Evolutionary conservation across 1,140 invertebrate genomes (phyloP), one percentile per base, ranked within the genome.

Genomic region (Kradibia gibbosae): DNA sequence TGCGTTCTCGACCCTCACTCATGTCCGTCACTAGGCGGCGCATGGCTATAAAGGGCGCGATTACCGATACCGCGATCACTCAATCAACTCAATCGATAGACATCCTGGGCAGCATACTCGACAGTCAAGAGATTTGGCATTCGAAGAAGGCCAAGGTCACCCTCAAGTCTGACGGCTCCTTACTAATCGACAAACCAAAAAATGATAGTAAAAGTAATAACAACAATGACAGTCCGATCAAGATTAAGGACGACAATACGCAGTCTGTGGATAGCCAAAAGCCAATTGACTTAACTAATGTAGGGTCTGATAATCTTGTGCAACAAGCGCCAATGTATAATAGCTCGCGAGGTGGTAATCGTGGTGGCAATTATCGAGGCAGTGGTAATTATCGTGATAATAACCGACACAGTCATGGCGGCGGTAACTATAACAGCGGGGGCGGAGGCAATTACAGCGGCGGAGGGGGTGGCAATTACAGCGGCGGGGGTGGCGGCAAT

Each of bases 51-150:
- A 94, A 90, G 89, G 91, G 85, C 72, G 92, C 81, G 81, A 87
- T 31, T 72, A 92, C 45, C 87, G 92, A 34, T 11, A 36, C 67
- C 4, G 15, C 55, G 86, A 91, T 73, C 11, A 65, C 77, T 0
- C 79, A 45, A 65, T 31, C 80, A 62, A 48, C 45, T 2, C 71
- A 3, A 50, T 73, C 15, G 34, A 82, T 22, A 48, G 95, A 96
- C 89, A 85, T 98, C 0, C 87, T 98, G 1, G 94, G 93, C 15
- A 94, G 92, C 82, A 97, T 98, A 81, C 91, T 98, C 84, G 92
- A 93, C 73, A 93, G 93, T 81, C 96, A 97, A 89, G 93, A 94
- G 79, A 89, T 94, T n/a, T 93, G 96, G 87, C 94, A 95, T 86
- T 94, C 94, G 1, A 94, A 93, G 76, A 87, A 85, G 13, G 88